Percentiles rank a stretch among this genome's conserved stretches.
These are phyloP conservation scores for Pheucticus melanocephalus DNA, from an alignment of 2,113 vertebrate species.

Conservation along the genomic window DNA sequence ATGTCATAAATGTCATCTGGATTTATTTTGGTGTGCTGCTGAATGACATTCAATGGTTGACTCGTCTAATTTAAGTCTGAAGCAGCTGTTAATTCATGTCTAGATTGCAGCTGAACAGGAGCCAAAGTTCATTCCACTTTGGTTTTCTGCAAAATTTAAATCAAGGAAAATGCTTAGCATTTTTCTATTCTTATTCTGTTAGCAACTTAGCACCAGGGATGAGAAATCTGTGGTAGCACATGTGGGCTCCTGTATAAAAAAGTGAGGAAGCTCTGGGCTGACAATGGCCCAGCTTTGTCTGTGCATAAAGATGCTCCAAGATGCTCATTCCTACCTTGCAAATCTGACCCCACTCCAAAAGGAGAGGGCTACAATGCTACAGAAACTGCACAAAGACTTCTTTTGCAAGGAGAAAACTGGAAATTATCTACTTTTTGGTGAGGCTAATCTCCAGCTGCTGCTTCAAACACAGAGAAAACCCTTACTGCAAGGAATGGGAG, in stretches of 20 bases:
- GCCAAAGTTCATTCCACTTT: constrained; percentile 48
- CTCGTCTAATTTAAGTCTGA: constrained; percentile 54
- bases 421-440: not conserved
- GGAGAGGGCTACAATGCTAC: not conserved
- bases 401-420: not conserved
- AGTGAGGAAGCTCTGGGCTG: not conserved
- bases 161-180: not conserved
- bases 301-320: not conserved
- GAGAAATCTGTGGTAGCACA: not conserved
- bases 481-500: not conserved
- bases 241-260: not conserved
- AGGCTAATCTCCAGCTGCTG: not conserved
- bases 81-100: constrained; percentile 16
- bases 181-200: constrained; percentile 7
- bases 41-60: constrained; percentile 39
- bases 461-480: not conserved
- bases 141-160: constrained; percentile 34
- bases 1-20: constrained; percentile 31
- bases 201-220: not conserved
- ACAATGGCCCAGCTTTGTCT: not conserved
- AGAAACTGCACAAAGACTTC: not conserved
- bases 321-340: not conserved
- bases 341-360: not conserved
- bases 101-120: constrained; percentile 58
- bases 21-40: constrained; percentile 54